Base-by-base conservation (phyloP, 2,113 vertebrate species). In the Syrrhaptes paradoxus region DNA sequence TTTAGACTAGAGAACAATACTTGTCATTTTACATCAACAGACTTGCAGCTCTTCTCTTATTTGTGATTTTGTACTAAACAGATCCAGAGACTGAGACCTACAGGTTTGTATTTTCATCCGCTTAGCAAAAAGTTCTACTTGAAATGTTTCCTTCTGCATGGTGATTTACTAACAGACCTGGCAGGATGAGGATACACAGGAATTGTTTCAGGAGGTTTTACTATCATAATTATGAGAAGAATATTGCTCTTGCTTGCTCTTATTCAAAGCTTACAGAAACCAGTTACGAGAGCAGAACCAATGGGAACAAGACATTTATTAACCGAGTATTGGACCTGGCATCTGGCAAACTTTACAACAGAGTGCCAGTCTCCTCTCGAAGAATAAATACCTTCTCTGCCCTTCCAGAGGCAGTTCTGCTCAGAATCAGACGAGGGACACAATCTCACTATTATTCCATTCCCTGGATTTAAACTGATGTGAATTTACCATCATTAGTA, bases 241-340 rank as follows among this genome's bases (percentile, higher is more conserved):
- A 61, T 34, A 43, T 36, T 72, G 32, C 17, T 52, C 7, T 25
- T 72, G 38, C 38, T 67, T 75, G 32, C 54, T 65, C 43, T 34
- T 22, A 79, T 52, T 38, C 46, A 85, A 95, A 79, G n/a, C n/a
- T 73, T 57, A 73, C 24, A 29, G 41, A 70, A 59, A 29, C 0
- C 16, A 66, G 51, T n/a, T 43, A 82, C 57, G 46, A 85, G 18
- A 81, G 45, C n/a, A 89, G 32, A 89, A 84, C 11, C 31, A 74
- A 55, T 22, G 83, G 1, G 12, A 66, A 54, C 13, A 76, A 79
- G 25, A 85, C 41, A 57, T 54, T 28, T 61, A 52, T 79, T n/a
- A 28, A 18, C n/a, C 0, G 0, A 79, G 9, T 45, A 36, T 29
- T 43, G 25, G 41, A 71, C 20, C 17, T 32, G 72, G 75, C 49